Evolutionary conservation across 2,888 invertebrate species (phyloP), one percentile per base, ranked within the genome.

Genomic region (Fragum sueziense): DNA sequence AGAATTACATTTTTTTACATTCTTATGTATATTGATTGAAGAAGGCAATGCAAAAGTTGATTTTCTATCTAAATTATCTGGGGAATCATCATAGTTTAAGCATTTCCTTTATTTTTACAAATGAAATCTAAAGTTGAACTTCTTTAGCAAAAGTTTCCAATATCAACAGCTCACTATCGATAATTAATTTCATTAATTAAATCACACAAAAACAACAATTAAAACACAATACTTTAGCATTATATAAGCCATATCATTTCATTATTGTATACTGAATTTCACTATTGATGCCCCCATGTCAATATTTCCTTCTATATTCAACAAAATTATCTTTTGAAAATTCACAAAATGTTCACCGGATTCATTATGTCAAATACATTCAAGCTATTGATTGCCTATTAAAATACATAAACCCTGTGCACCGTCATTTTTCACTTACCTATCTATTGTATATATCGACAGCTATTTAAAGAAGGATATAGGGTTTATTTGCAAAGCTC

Each of bases 401-500:
- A 27, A 25, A 65, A 65, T 65, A 61, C 61, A 33, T 61, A 61
- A 1, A 25, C 57, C 57, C 33, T 61, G 57, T 14, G 14, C 2
- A 20, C 1, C 34, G 14, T 62, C 62, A 62, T 22, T 20, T 62
- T 33, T 25, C 22, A 62, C n/a, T 9, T 11, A 7, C n/a, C 33
- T 62, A 33, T 17, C 29, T 4, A 22, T 4, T 22, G 7, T 22
- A 14, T 27, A 3, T 57, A 27, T 29, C 14, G 47, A 47, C 47
- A 47, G 14, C 20, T 65, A 34, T 65, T 65, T 65, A 41, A 37
- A 25, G 37, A 14, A 25, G 22, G 25, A 6, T 14, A 41, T 37
- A 22, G 9, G 17, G 6, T 65, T 37, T 65, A 41, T 65, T 65
- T 65, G 65, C 41, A 20, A 41, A 65, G 41, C 41, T 65, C 22